Evolutionary conservation across 2,888 invertebrate genomes (phyloP).

Genomic region (Malachius bipustulatus): DNA sequence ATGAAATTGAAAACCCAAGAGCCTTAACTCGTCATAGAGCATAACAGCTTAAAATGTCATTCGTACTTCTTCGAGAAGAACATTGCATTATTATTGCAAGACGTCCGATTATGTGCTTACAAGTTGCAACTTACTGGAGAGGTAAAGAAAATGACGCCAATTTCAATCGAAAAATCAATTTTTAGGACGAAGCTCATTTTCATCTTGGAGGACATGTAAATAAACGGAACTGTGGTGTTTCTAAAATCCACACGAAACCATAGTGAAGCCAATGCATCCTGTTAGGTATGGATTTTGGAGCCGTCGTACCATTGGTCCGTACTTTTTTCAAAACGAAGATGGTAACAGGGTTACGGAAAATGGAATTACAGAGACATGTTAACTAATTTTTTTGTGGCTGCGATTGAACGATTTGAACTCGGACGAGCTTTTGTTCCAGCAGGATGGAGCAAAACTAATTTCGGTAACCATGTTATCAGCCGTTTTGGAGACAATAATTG

Average conservation of each 20-base stretch:
- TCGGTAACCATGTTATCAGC: conserved; percentile 8
- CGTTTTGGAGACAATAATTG: conserved; percentile 6
- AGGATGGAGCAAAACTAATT: conserved; percentile 13
- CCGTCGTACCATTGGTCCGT: conserved; percentile 11
- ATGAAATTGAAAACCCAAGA: conserved; percentile 14
- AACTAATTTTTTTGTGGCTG: conserved; percentile 6
- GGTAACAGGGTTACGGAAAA: conserved; percentile 11
- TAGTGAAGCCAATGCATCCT: conserved; percentile 9
- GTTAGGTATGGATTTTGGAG: conserved; percentile 14
- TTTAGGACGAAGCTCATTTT: conserved; percentile 4
- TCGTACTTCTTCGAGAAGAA: conserved; percentile 17
- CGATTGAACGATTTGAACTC: conserved; percentile 4
- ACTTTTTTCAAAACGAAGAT: conserved; percentile 11
- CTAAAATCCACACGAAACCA: neutral
- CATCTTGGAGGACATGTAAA: conserved; percentile 1
- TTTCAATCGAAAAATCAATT: neutral
- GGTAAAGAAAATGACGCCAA: conserved; percentile 10
- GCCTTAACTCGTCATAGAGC: conserved; percentile 16
- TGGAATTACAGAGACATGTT: conserved; percentile 10
- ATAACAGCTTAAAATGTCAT: conserved; percentile 16
- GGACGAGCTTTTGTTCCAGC: conserved; percentile 11
- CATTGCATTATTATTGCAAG: conserved; percentile 15
- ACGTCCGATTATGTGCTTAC: neutral
- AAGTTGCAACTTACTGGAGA: conserved; percentile 7
- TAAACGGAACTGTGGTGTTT: neutral